These are phyloP conservation scores for Tragulus kanchil DNA, from an alignment of 2,113 vertebrate genomes.

Conservation along the genomic window DNA sequence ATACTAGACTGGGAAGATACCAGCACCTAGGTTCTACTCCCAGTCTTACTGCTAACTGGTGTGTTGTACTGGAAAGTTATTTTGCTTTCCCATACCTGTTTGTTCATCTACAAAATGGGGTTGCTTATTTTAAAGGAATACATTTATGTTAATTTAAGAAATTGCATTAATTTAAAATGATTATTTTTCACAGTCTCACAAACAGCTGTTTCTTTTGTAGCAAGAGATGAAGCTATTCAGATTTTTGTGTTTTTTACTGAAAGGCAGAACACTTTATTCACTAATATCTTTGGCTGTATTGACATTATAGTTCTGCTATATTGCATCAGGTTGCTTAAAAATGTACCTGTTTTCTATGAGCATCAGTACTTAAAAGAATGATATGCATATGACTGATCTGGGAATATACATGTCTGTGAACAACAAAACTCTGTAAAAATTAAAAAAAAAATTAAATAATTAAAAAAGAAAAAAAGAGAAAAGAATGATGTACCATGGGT, in stretches of 20 bases:
- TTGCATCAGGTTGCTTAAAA: neutral
- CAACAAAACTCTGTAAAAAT: too few species aligned
- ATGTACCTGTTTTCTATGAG: neutral
- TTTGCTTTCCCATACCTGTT: neutral
- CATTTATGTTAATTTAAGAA: slow-evolving; percentile 58
- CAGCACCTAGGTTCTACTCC: neutral
- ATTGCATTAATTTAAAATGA: slow-evolving; percentile 21
- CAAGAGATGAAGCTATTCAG: neutral
- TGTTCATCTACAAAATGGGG: slow-evolving; percentile 12
- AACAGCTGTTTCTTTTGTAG: neutral
- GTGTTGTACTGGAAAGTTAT: neutral
- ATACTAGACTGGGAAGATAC: neutral
- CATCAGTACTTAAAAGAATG: neutral
- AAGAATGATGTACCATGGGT: neutral
- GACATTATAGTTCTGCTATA: slow-evolving; percentile 11
- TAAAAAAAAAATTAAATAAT: too few species aligned
- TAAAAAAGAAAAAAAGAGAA: too few species aligned
- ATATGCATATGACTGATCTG: neutral
- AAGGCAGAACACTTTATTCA: slow-evolving; percentile 19
- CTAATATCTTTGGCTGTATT: neutral
- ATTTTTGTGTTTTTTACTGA: slow-evolving; percentile 10
- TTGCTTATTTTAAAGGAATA: slow-evolving; percentile 42
- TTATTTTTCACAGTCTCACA: slow-evolving; percentile 29
- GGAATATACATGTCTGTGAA: too few species aligned
- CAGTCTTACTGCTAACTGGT: neutral